Conservation (phyloP, 2,888 invertebrate species). For the Nysson spinosus region DNA sequence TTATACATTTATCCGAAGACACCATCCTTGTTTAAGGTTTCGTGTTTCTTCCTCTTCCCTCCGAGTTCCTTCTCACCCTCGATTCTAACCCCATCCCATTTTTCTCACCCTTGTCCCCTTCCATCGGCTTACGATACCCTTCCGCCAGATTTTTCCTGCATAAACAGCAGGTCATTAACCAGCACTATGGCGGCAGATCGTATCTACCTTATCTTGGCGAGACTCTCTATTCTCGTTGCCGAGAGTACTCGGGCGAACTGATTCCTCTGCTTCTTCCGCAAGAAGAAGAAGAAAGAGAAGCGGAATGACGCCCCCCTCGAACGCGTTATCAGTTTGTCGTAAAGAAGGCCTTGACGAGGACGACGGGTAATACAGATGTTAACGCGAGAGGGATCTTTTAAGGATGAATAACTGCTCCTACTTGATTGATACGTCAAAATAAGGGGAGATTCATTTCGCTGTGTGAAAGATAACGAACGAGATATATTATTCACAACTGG, state of each 20-base stretch:
- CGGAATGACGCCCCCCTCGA: conserved; percentile 17
- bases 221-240: conserved; percentile 37
- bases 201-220: conserved; percentile 67
- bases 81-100: neutral
- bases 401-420: neutral
- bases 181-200: conserved; percentile 63
- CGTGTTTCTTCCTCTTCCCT: conserved; percentile 6
- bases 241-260: conserved; percentile 18
- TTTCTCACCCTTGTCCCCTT: conserved; percentile 17
- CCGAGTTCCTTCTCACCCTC: conserved; percentile 5
- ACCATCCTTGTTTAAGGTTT: too few relatives aligned
- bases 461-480: too few relatives aligned
- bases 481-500: too few relatives aligned
- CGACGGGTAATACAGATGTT: conserved; percentile 13
- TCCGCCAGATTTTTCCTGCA: conserved; percentile 65
- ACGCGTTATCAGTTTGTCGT: conserved; percentile 38
- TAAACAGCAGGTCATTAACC: conserved; percentile 71
- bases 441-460: neutral
- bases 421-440: conserved; percentile 1
- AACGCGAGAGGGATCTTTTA: neutral
- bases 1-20: conserved; percentile 1
- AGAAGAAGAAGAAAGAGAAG: too few relatives aligned
- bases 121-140: conserved; percentile 22
- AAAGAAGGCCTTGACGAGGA: conserved; percentile 5
- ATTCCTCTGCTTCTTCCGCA: conserved; percentile 31